Conservation (phyloP, 2,797 vertebrate genomes). For the Loris lydekkerianus region DNA sequence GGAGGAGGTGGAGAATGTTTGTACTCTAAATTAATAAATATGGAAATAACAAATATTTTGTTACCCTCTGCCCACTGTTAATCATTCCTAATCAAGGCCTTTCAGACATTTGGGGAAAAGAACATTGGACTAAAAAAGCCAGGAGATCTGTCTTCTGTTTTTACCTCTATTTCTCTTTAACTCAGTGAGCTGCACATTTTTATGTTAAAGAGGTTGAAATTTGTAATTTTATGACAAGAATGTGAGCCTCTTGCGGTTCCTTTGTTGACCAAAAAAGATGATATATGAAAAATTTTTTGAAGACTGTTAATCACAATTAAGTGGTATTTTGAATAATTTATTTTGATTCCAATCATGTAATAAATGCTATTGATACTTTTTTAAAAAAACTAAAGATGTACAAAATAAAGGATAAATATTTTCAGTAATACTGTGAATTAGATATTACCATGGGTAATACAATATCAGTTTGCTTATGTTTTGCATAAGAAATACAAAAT, state of each 20-base stretch:
- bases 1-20: slow-evolving; percentile 88
- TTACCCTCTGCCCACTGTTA: neutral
- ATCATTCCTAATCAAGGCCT: neutral
- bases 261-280: neutral
- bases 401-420: neutral
- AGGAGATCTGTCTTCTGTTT: neutral
- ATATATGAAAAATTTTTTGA: neutral
- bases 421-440: neutral
- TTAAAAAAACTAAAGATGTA: neutral
- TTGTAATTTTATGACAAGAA: neutral
- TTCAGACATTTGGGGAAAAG: neutral
- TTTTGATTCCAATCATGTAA: neutral
- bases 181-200: neutral
- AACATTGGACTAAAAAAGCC: neutral
- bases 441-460: neutral
- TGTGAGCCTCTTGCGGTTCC: neutral
- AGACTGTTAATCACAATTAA: neutral
- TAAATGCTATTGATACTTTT: neutral
- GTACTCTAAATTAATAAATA: neutral
- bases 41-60: slow-evolving; percentile 16
- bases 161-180: neutral
- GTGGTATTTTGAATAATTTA: neutral
- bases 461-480: neutral
- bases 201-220: neutral
- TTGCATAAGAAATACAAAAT: neutral